These are phyloP conservation scores for Phycodurus eques DNA, from an alignment of 2,113 vertebrate species.

Conservation along the genomic window DNA sequence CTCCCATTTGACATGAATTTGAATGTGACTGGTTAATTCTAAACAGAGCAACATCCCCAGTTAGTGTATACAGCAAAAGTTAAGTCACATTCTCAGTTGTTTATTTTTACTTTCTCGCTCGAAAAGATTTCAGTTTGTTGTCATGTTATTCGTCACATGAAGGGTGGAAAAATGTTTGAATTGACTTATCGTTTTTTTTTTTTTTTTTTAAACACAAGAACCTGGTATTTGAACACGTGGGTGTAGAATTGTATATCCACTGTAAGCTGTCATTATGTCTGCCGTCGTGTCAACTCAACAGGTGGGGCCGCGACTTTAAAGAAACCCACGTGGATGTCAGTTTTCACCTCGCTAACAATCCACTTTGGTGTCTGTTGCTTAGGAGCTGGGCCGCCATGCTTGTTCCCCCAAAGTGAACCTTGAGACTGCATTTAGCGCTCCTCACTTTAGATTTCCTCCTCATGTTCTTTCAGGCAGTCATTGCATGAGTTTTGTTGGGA, in stretches of 20 bases:
- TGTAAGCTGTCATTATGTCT: neutral
- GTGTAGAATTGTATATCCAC: neutral
- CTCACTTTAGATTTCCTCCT: constrained; percentile 5
- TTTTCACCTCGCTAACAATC: constrained; percentile 20
- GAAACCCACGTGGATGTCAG: neutral
- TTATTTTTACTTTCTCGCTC: too few relatives aligned
- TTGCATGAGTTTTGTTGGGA: neutral
- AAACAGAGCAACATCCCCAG: too few relatives aligned
- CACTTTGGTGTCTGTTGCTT: constrained; percentile 27
- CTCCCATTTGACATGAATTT: too few relatives aligned
- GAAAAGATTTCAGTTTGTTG: too few relatives aligned
- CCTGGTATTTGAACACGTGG: neutral
- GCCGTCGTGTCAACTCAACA: neutral
- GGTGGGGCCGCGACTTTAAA: neutral
- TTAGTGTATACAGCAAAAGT: too few relatives aligned
- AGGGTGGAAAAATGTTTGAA: neutral
- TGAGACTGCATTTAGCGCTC: constrained; percentile 13
- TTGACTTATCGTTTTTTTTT: neutral
- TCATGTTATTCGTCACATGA: too few relatives aligned
- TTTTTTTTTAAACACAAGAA: neutral
- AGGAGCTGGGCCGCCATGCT: constrained; percentile 7
- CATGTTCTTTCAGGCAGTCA: neutral
- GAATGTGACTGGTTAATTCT: too few relatives aligned
- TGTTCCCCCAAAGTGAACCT: constrained; percentile 17
- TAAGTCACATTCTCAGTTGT: too few relatives aligned